A percentile compares a stretch with the other conserved stretches of the same genome.
phyloP scores from a whole-genome alignment of 1,140 invertebrate genomes.

The Drosophila pachea region DNA sequence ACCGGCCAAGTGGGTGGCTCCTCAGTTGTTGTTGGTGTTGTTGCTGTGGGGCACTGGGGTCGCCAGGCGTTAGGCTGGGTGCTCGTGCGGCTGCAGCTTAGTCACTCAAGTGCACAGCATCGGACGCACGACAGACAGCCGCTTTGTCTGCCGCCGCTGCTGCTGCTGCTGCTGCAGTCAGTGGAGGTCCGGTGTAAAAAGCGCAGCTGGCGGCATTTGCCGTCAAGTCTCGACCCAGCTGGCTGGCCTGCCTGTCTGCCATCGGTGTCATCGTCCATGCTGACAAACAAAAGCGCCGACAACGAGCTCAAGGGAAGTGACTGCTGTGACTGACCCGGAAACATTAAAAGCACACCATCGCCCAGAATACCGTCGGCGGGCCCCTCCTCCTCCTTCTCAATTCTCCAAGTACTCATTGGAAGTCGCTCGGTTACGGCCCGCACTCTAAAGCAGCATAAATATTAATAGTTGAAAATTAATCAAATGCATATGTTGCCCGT shows the following conservation, averaged over 20 bases:
- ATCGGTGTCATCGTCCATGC: slow-evolving; percentile 69
- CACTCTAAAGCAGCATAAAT: slow-evolving; percentile 68
- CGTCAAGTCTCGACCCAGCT: slow-evolving; percentile 35
- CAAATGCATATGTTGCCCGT: slow-evolving; percentile 37
- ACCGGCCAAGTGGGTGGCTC: slow-evolving; percentile 21
- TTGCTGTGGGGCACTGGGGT: slow-evolving; percentile 6
- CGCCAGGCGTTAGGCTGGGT: slow-evolving; percentile 45
- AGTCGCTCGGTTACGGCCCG: slow-evolving; percentile 30
- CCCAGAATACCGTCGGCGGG: too few relatives aligned
- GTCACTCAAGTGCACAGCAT: slow-evolving; percentile 71
- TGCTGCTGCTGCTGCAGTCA: slow-evolving; percentile 13
- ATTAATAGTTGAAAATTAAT: slow-evolving; percentile 73
- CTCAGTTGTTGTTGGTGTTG: slow-evolving; percentile 50
- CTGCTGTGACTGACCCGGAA: slow-evolving; percentile 75
- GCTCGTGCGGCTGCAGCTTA: slow-evolving; percentile 63
- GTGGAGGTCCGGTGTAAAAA: slow-evolving; percentile 54
- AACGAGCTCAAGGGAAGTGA: slow-evolving; percentile 75
- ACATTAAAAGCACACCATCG: slow-evolving; percentile 64
- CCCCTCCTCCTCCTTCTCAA: background rate
- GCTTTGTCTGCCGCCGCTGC: slow-evolving; percentile 47
- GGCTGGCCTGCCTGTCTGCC: slow-evolving; percentile 25
- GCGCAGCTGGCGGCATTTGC: slow-evolving; percentile 63
- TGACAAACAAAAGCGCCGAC: slow-evolving; percentile 75
- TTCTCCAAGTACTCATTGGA: slow-evolving; percentile 41
- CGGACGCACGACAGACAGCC: slow-evolving; percentile 37